phyloP scores from a whole-genome alignment of 2,797 vertebrate genomes.

The Cirrhinus molitorella region DNA sequence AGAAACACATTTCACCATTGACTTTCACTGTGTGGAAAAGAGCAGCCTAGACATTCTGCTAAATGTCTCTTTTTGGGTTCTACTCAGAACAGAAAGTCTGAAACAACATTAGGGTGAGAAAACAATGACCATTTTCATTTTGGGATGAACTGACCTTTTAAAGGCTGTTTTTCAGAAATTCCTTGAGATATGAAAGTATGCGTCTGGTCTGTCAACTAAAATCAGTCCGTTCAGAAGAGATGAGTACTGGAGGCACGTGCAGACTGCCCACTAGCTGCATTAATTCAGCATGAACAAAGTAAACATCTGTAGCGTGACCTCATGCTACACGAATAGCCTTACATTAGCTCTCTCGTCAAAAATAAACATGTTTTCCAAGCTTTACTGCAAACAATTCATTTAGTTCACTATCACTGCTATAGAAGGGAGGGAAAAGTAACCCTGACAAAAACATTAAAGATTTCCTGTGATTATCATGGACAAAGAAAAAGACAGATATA shows the following conservation, averaged over 20 bases:
- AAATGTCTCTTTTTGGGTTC: not conserved
- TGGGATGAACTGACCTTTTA: not conserved
- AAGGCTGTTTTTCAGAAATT: constrained; percentile 18
- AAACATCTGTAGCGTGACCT: constrained; percentile 22
- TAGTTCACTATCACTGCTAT: constrained; percentile 57
- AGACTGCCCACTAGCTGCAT: constrained; percentile 25
- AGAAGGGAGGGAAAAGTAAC: too few relatives aligned
- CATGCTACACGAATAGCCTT: not conserved
- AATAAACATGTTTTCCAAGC: constrained; percentile 76
- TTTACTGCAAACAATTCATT: constrained; percentile 57
- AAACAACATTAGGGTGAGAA: not conserved
- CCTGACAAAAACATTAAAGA: too few relatives aligned
- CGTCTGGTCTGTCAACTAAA: not conserved
- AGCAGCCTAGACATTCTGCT: not conserved
- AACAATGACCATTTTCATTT: not conserved
- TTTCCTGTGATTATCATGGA: too few relatives aligned
- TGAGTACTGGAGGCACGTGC: constrained; percentile 12
- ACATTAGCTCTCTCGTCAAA: constrained; percentile 18
- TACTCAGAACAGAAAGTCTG: constrained; percentile 1
- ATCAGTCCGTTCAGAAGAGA: constrained; percentile 19
- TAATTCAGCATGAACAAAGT: constrained; percentile 9
- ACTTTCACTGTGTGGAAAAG: not conserved
- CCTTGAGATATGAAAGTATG: constrained; percentile 14
- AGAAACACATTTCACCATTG: not conserved
- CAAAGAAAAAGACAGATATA: not conserved